These are phyloP conservation scores for Rafetus swinhoei DNA, from an alignment of 2,113 vertebrate genomes.

Conservation along the genomic window DNA sequence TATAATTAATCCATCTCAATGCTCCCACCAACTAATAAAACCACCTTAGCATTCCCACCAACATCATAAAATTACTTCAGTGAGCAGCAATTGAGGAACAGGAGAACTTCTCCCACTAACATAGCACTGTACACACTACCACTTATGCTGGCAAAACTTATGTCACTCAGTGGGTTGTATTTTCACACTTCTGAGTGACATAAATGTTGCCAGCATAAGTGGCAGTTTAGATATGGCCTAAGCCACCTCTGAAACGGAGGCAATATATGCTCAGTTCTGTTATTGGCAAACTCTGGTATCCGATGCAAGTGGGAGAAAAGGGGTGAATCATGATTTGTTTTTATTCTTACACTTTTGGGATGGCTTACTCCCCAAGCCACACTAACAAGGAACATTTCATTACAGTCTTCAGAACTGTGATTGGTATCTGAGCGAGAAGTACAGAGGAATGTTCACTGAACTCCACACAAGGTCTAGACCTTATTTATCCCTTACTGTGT, in stretches of 20 bases:
- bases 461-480: neutral
- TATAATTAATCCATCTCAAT: no score
- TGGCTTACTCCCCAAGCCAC: neutral
- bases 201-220: no score
- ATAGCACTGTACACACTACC: no score
- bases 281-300: neutral
- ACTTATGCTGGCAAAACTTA: no score
- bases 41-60: no score
- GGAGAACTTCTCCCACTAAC: no score
- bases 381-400: neutral
- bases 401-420: neutral
- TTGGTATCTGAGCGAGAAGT: neutral
- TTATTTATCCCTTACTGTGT: neutral
- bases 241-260: neutral
- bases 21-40: no score
- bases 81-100: no score
- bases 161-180: no score
- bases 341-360: neutral
- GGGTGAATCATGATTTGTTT: accelerated
- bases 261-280: neutral
- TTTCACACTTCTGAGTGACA: no score
- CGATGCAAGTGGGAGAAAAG: neutral
- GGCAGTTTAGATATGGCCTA: no score
- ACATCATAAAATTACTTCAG: no score
- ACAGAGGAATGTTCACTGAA: neutral